Conservation (phyloP, 2,888 invertebrate species). For the Timandra comae region DNA sequence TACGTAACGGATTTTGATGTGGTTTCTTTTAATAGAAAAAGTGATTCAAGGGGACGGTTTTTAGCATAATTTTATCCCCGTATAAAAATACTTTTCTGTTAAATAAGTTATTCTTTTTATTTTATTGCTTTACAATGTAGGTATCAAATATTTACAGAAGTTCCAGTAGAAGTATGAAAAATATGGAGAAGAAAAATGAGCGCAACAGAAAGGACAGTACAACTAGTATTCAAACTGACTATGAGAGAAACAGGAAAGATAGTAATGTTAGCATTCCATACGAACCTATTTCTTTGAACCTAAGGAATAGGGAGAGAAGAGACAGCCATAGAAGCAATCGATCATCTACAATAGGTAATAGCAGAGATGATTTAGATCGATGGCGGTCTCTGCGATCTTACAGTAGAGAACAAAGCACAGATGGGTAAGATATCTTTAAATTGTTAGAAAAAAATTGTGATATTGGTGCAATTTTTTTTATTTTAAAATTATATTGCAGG, state of each 20-base stretch:
- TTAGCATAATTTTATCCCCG: no score
- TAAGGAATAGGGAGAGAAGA: slow-evolving; percentile 52
- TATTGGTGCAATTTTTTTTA: no score
- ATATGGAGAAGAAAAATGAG: slow-evolving; percentile 54
- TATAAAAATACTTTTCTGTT: no score
- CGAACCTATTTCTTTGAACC: slow-evolving; percentile 41
- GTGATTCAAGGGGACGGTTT: no score
- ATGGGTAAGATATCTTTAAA: slow-evolving; percentile 46
- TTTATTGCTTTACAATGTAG: no score
- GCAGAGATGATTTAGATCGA: slow-evolving; percentile 64
- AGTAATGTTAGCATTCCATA: slow-evolving; percentile 61
- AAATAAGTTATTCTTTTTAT: no score
- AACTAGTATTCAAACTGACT: slow-evolving; percentile 52
- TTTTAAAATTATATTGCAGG: slow-evolving; percentile 37
- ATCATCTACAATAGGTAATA: slow-evolving; percentile 66
- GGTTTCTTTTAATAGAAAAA: no score
- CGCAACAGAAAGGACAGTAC: slow-evolving; percentile 58
- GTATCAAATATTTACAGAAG: slow-evolving; percentile 51
- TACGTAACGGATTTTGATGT: no score
- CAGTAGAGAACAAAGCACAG: slow-evolving; percentile 69
- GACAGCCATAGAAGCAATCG: slow-evolving; percentile 66
- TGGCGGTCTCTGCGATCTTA: slow-evolving; percentile 68
- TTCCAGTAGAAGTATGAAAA: slow-evolving; percentile 62
- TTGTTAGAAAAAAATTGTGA: not conserved
- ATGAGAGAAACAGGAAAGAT: slow-evolving; percentile 49